Evolutionary conservation across 2,113 vertebrate genomes (phyloP).

Genomic region (Petrocephalus zakoni): DNA sequence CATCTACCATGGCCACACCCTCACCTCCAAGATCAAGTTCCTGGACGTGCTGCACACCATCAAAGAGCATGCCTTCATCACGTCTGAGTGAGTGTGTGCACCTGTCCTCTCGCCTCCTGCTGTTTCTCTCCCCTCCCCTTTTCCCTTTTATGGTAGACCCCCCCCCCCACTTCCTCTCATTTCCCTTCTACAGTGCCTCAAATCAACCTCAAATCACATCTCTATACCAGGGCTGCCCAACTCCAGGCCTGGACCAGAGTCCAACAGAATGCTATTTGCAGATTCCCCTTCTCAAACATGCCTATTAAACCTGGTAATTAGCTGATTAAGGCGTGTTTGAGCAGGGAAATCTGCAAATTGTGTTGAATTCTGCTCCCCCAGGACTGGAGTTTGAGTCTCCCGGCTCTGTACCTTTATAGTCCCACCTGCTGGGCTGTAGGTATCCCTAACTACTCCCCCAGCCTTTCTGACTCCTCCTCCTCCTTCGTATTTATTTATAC

Average conservation of each 20-base stretch:
- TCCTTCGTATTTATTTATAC: too few species aligned
- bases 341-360: too few species aligned
- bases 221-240: not conserved
- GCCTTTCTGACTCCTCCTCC: too few species aligned
- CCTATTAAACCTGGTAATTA: too few species aligned
- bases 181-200: too few species aligned
- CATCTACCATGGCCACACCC: slow-evolving; percentile 80
- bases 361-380: too few species aligned
- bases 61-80: slow-evolving; percentile 78
- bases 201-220: not conserved
- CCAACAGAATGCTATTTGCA: too few species aligned
- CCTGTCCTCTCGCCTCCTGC: not conserved
- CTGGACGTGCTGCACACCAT: slow-evolving; percentile 79
- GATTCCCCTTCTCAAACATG: too few species aligned
- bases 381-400: too few species aligned
- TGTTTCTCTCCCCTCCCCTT: not conserved
- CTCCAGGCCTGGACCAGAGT: too few species aligned
- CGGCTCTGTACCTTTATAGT: not conserved
- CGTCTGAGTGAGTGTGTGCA: slow-evolving; percentile 69
- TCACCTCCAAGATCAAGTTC: slow-evolving; percentile 85
- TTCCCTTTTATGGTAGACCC: not conserved
- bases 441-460: too few species aligned
- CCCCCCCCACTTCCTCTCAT: not conserved
- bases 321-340: too few species aligned
- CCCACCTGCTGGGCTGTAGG: not conserved